Percentiles rank a stretch among this genome's conserved stretches.
Evolutionary conservation across 2,113 vertebrate genomes (phyloP).

Genomic region (Boleophthalmus pectinirostris): DNA sequence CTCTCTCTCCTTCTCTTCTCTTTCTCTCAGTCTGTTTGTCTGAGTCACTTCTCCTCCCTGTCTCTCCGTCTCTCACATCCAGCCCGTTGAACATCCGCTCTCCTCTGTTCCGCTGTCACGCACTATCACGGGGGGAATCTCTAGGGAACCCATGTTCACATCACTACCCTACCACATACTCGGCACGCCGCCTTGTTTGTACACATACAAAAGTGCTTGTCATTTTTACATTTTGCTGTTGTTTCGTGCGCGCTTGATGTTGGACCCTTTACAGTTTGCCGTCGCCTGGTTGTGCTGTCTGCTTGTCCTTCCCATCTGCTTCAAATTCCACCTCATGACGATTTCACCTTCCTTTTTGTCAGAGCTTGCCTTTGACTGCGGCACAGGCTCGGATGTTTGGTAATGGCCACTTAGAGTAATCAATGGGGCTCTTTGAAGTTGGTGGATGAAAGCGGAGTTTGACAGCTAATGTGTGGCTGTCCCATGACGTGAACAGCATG

Average conservation of each 20-base stretch:
- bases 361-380: conserved; percentile 62
- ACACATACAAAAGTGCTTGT: conserved; percentile 54
- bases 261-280: conserved; percentile 23
- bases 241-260: conserved; percentile 30
- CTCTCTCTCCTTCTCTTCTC: background rate
- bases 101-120: conserved; percentile 47
- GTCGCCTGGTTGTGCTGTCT: conserved; percentile 27
- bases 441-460: conserved; percentile 79
- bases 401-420: conserved; percentile 84
- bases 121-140: conserved; percentile 48
- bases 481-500: conserved; percentile 78
- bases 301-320: conserved; percentile 41
- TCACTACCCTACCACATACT: conserved; percentile 49
- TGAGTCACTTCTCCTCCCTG: conserved; percentile 29
- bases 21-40: conserved; percentile 26
- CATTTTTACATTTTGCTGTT: conserved; percentile 43
- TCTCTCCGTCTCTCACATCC: conserved; percentile 40
- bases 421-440: conserved; percentile 81
- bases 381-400: conserved; percentile 72
- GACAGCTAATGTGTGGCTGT: conserved; percentile 79
- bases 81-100: conserved; percentile 38
- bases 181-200: conserved; percentile 56
- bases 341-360: conserved; percentile 68
- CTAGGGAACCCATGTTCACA: conserved; percentile 58
- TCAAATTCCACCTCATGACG: conserved; percentile 55